Evolutionary conservation across 2,888 invertebrate species (phyloP), one percentile per base, ranked within the genome.

Genomic region (Oligia strigilis): DNA sequence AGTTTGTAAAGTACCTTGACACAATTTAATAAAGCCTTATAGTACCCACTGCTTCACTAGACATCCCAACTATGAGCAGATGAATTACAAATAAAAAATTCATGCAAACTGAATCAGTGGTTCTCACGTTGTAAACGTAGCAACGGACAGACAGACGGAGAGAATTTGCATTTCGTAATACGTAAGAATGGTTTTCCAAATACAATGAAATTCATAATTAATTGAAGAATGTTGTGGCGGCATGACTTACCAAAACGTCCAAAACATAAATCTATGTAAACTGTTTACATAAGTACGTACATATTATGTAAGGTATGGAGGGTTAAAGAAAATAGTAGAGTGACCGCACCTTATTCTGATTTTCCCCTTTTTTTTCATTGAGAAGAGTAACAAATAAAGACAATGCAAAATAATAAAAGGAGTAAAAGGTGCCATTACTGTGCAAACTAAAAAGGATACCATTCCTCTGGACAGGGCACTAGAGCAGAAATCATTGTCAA

Each of bases 151-250:
- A 55, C 78, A 40, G 78, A 83, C 78, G 36, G 62, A 69, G 72
- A 75, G 60, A 74, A 36, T 67, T 79, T 87, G 78, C 75, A 83
- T 75, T 85, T 72, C 75, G 81, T 81, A 86, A 83, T 64, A 77
- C n/a, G 58, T 55, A 77, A 83, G 83, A 74, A 78, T 64, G 67
- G 36, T 86, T 77, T 82, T 49, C 43, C 13, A 72, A 81, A 75
- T 77, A 67, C 58, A 74, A 70, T 83, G n/a, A 77, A 86, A 82
- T 82, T 81, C 72, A 83, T 81, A 77, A 82, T 84, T 83, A 82
- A 84, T 82, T 77, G 75, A 40, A 74, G 62, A 67, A 67, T 64
- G 52, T 73, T 49, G 73, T 60, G 55, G 19, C 19, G 46, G 23
- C 36, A 29, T 29, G 29, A 58, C 9, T 43, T 36, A 62, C 36